phyloP scores from a whole-genome alignment of 2,888 invertebrate species.

The Odontomyia ornata region DNA sequence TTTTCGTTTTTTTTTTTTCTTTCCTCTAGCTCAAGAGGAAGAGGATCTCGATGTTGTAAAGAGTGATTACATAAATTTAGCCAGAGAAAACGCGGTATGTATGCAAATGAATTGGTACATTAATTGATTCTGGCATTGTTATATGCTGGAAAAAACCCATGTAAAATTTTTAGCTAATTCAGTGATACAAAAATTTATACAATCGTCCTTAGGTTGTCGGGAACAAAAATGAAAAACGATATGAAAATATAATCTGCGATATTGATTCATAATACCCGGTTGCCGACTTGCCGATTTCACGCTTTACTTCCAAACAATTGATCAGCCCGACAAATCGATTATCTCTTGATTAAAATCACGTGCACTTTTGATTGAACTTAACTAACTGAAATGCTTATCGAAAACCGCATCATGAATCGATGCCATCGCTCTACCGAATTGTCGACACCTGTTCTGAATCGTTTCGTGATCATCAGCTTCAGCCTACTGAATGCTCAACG shows the following conservation, averaged over 20 bases:
- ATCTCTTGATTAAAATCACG: constrained; percentile 50
- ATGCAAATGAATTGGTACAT: no score
- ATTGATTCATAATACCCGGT: not conserved
- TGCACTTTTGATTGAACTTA: constrained; percentile 49
- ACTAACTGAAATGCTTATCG: constrained; percentile 49
- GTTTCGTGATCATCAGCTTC: constrained; percentile 23
- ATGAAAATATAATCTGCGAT: no score
- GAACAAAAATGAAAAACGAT: no score
- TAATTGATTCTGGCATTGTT: no score
- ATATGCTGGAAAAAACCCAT: no score
- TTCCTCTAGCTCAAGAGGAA: no score
- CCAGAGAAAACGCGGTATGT: not conserved
- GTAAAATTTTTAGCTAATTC: no score
- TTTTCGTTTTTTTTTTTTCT: not conserved
- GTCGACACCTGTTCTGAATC: constrained; percentile 41
- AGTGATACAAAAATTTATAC: no score
- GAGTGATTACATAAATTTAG: not conserved
- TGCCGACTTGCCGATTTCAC: not conserved
- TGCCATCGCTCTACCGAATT: constrained; percentile 26
- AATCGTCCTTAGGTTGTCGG: no score
- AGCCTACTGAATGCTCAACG: constrained; percentile 13
- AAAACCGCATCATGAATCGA: constrained; percentile 30
- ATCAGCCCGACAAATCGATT: constrained; percentile 47
- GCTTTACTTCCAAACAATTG: constrained; percentile 1
- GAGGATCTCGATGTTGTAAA: not conserved